Evolutionary conservation across 1,140 invertebrate species (phyloP).

Genomic region (Cyclina sinensis): DNA sequence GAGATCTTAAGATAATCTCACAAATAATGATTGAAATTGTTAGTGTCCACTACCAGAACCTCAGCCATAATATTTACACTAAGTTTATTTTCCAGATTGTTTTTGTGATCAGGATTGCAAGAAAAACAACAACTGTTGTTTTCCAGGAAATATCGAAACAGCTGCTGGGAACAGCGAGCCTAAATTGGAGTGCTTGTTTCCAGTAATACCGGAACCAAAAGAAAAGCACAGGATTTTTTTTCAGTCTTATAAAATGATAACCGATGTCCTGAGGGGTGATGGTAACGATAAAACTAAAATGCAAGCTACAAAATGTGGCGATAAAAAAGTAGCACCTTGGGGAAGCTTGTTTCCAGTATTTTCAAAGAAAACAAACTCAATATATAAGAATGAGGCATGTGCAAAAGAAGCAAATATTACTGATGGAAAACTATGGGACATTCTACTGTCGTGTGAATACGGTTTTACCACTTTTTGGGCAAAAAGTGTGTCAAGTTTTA

Average conservation of each 20-base stretch:
- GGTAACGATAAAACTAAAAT: not conserved
- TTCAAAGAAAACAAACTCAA: not conserved
- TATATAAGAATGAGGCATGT: not conserved
- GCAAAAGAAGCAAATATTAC: not conserved
- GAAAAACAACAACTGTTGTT: not conserved
- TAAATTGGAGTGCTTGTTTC: not conserved
- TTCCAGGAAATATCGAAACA: not conserved
- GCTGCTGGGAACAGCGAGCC: not conserved
- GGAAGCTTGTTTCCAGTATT: not conserved
- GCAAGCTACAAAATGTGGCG: not conserved
- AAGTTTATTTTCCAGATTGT: constrained; percentile 6
- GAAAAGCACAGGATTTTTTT: not conserved
- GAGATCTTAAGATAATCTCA: no score
- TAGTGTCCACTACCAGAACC: no score
- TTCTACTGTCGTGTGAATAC: not conserved
- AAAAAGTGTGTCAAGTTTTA: not conserved
- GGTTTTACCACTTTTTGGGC: not conserved
- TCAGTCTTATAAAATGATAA: not conserved
- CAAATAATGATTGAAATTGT: no score
- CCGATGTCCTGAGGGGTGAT: not conserved
- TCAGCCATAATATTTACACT: no score
- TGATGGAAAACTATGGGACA: not conserved
- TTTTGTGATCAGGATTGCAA: not conserved
- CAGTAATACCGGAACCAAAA: not conserved
- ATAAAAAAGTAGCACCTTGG: not conserved